A percentile compares a stretch with the other conserved stretches of the same genome.
Evolutionary conservation across 2,888 invertebrate genomes (phyloP).

Genomic region (Enchytraeus crypticus): DNA sequence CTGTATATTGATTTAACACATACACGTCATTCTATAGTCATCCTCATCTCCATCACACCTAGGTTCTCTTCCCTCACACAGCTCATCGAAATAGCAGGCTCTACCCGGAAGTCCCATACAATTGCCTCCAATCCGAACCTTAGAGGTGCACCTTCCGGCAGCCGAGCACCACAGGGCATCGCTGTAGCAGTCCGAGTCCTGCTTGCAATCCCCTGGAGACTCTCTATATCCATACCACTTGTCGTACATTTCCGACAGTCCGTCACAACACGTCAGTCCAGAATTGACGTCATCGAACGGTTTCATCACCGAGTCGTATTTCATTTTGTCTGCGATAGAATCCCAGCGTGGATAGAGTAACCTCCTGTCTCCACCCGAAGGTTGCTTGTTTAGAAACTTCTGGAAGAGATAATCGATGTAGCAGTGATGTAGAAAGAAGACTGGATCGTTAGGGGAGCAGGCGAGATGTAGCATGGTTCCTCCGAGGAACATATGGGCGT

Average conservation of each 20-base stretch:
- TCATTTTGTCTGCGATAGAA: not conserved
- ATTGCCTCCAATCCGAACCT: constrained; percentile 9
- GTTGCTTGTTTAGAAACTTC: constrained; percentile 5
- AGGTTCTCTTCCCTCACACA: too few relatives aligned
- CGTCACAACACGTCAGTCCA: constrained; percentile 7
- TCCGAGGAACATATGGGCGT: constrained; percentile 39
- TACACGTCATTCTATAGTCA: too few relatives aligned
- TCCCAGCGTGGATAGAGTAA: not conserved
- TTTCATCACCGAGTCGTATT: constrained; percentile 3
- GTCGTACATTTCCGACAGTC: constrained; percentile 15
- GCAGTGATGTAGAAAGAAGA: constrained; percentile 43
- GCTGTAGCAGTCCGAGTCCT: constrained; percentile 7
- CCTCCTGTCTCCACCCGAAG: not conserved
- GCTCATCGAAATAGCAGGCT: constrained; percentile 7
- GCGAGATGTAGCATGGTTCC: constrained; percentile 36
- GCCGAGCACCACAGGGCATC: constrained; percentile 12
- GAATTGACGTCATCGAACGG: constrained; percentile 8
- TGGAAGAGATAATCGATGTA: constrained; percentile 46
- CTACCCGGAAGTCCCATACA: constrained; percentile 10
- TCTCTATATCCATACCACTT: constrained; percentile 9
- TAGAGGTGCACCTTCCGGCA: constrained; percentile 12
- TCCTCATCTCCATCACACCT: too few relatives aligned
- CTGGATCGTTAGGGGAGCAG: constrained; percentile 43
- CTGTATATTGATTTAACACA: too few relatives aligned
- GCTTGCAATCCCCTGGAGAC: constrained; percentile 6